Conservation (phyloP, 2,888 invertebrate genomes). For the Cacoxenus indagator region DNA sequence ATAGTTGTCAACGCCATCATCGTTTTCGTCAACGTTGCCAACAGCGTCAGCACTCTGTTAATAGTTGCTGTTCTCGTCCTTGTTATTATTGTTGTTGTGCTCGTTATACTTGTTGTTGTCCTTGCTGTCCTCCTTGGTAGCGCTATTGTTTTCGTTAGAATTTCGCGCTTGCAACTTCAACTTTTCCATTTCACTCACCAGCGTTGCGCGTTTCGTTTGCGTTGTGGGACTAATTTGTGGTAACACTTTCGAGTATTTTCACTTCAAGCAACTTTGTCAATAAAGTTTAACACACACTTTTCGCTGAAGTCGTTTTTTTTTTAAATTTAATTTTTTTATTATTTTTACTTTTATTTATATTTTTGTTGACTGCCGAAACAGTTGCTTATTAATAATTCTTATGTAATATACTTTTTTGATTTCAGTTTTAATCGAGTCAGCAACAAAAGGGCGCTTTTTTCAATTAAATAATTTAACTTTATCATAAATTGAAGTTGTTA, state of each 20-base stretch:
- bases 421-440: no score
- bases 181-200: neutral
- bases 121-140: no score
- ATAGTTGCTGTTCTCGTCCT: constrained; percentile 43
- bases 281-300: constrained; percentile 5
- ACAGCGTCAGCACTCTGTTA: constrained; percentile 11
- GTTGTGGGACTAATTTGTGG: constrained; percentile 19
- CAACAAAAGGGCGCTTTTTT: no score
- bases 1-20: constrained; percentile 30
- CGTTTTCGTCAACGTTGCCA: constrained; percentile 16
- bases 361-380: no score
- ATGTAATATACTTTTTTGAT: no score
- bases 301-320: neutral
- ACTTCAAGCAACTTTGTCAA: constrained; percentile 5
- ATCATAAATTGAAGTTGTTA: no score
- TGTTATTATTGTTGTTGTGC: constrained; percentile 32
- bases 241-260: constrained; percentile 7
- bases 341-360: no score
- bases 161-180: neutral
- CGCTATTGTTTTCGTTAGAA: neutral
- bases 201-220: neutral
- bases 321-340: no score
- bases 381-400: no score
- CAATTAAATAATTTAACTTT: no score
- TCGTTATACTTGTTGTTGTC: neutral